Evolutionary conservation across 1,140 invertebrate genomes (phyloP), one percentile per base, ranked within the genome.

Genomic region (Homalodisca vitripennis): DNA sequence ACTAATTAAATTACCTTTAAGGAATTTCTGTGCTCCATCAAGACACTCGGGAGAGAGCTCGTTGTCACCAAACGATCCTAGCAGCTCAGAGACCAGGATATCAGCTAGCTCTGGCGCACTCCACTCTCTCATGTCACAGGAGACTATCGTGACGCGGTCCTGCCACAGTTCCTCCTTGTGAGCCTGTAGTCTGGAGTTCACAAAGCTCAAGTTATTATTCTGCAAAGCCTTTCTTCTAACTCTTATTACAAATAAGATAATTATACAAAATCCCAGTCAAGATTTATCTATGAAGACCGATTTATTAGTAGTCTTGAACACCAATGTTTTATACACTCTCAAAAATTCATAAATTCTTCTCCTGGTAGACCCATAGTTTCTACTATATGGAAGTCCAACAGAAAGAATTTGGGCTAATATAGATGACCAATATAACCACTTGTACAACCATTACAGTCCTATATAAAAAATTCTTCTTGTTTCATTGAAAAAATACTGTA

Each of bases 21-120:
- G 80, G 73, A 96, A 91, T 48, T 89, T 86, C 74, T 95, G 89
- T 14, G 95, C 95, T 3, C 97, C 96, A 84, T 99, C 96, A 14
- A 99, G 84, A 82, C 98, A 99, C 81, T 99, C 98, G 0, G 98
- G 98, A 0, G 95, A 98, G 0, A 99, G 85, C 83, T 99, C 98
- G 81, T 99, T 99, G 79, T 99, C 97, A 22, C 96, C 97, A 85
- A 99, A 99, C 12, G 97, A 99, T 3, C 98, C 90, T 10, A 99
- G 83, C 20, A 99, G 82, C 83, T 99, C 98, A 12, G 96, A 98
- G 0, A 99, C 92, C 31, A 99, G 81, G 71, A 99, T 96, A 80
- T 99, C 98, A 0, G 96, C 95, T 76, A 91, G 87, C 75, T 94
- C 91, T 14, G 84, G 81, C 0, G 92, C 86, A 60, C 86, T 79